Evolutionary conservation across 2,113 vertebrate species (phyloP).

Genomic region (Lipotes vexillifer): DNA sequence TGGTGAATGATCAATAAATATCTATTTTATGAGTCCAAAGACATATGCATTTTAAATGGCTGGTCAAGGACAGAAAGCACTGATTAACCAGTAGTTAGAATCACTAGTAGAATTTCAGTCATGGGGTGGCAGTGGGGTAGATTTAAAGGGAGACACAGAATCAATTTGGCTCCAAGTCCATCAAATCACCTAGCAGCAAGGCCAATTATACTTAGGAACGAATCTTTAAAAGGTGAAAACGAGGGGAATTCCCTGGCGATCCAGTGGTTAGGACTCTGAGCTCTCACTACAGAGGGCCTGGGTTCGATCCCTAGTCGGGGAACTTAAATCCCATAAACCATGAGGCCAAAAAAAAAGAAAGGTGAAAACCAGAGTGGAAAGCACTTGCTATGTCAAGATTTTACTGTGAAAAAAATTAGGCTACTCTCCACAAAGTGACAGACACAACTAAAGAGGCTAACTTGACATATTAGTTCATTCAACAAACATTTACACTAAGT

Average conservation of each 20-base stretch:
- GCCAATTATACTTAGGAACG: neutral
- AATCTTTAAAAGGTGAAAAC: neutral
- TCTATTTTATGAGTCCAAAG: neutral
- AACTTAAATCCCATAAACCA: too few relatives aligned
- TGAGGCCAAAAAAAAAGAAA: neutral
- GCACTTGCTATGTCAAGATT: neutral
- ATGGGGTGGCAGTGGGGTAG: too few relatives aligned
- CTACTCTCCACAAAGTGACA: neutral
- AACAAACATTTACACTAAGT: neutral
- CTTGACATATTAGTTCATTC: neutral
- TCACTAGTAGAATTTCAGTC: neutral
- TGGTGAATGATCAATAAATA: neutral
- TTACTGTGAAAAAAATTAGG: neutral
- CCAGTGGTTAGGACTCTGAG: too few relatives aligned
- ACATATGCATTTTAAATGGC: neutral
- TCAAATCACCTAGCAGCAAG: neutral
- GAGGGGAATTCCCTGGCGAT: too few relatives aligned
- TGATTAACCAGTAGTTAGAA: neutral
- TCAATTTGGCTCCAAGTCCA: rapidly evolving
- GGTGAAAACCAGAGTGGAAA: neutral
- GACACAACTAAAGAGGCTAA: neutral
- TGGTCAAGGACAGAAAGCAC: neutral
- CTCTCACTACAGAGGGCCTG: too few relatives aligned
- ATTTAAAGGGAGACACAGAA: neutral
- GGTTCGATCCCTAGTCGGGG: too few relatives aligned